Conservation (phyloP, 1,140 invertebrate genomes). For the Caerostris extrusa region DNA sequence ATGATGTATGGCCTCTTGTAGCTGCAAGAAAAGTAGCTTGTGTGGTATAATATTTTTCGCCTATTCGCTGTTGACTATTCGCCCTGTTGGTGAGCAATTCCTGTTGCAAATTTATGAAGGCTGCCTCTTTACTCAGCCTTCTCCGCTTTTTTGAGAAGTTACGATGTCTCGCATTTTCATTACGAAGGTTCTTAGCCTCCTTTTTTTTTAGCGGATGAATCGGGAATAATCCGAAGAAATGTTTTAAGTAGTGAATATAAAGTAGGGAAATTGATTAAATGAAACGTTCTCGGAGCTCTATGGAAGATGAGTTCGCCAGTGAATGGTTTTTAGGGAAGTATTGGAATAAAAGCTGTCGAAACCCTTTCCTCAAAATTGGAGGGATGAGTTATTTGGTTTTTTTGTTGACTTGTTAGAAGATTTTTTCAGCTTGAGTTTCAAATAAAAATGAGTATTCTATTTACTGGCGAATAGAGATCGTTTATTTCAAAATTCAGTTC, state of each 20-base stretch:
- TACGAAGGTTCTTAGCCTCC: not conserved
- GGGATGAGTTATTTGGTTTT: not conserved
- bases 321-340: not conserved
- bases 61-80: conserved; percentile 2
- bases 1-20: conserved; percentile 41
- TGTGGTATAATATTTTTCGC: conserved; percentile 42
- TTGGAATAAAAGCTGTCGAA: not conserved
- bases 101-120: conserved; percentile 60
- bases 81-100: not conserved
- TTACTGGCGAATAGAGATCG: no score
- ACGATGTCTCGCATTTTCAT: not conserved
- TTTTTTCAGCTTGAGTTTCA: no score
- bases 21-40: not conserved
- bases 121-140: not conserved
- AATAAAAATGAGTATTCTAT: no score
- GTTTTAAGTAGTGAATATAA: not conserved
- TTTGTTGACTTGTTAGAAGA: no score
- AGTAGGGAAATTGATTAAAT: conserved; percentile 12
- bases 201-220: not conserved
- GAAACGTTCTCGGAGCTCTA: not conserved
- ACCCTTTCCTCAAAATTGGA: not conserved
- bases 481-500: no score
- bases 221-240: not conserved
- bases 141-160: not conserved
- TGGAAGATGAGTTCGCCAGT: not conserved